Base-by-base conservation (phyloP, 2,113 vertebrate species). In the Nothobranchius kuhntae region DNA sequence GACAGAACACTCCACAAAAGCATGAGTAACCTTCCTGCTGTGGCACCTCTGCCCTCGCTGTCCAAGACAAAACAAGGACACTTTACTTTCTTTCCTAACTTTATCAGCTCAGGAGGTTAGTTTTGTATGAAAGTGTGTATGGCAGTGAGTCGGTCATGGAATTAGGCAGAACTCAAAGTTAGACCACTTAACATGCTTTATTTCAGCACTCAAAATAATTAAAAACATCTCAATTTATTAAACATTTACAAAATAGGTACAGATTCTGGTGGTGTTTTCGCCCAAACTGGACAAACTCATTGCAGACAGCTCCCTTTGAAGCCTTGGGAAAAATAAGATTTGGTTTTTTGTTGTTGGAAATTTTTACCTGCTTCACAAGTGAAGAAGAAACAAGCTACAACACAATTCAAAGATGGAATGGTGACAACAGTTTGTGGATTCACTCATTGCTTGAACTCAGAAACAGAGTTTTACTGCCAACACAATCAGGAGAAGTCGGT, bases 101-200 rank as follows among this genome's bases (percentile, higher is more conserved):
- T 12, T 50, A 7, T 50, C 47, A 3, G 2, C 13, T 26, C 13
- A 9, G 1, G 14, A 42, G 10, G 10, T 50, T 30, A 53, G 26
- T 8, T 48, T 52, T 58, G 78, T 12, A 42, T 21, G 21, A 11
- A 2, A 58, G 38, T 13, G 21, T 7, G 55, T 42, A 8, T 61
- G 44, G 77, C 61, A 78, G 70, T 66, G 62, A 84, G 82, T 78
- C 83, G 92, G n/a, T 86, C 82, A 91, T 77, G 80, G 86, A 91
- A 85, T 75, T 87, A 92, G 91, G 89, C 90, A 93, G 77, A 83
- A 93, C 86, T 88, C 88, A 91, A 89, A 65, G 90, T 93, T 92
- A 94, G 94, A 96, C 95, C 95, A 96, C 95, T 96, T 96, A 95
- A 96, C 96, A 96, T 98, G 96, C 95, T 98, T 97, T 97, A 98